These are phyloP conservation scores for Notodonta ziczac DNA, from an alignment of 2,888 invertebrate genomes.

Conservation along the genomic window DNA sequence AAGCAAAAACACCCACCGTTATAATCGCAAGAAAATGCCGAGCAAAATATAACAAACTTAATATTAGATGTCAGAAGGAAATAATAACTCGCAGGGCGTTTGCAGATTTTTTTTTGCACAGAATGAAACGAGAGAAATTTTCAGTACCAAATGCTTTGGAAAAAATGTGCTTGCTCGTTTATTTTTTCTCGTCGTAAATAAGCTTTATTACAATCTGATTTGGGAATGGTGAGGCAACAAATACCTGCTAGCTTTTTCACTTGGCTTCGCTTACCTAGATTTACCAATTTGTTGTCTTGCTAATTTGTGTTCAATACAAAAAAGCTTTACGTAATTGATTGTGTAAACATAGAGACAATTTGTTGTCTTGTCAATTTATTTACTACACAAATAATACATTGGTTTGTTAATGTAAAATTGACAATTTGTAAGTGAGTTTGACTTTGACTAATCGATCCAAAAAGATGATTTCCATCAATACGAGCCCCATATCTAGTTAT, in stretches of 20 bases:
- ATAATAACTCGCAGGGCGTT: constrained; percentile 5
- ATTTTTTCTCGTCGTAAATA: constrained; percentile 2
- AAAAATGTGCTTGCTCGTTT: constrained; percentile 1
- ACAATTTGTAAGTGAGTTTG: no score
- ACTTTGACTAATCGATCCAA: not conserved
- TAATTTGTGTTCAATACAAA: no score
- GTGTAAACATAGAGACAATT: no score
- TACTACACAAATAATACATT: no score
- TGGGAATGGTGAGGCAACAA: not conserved
- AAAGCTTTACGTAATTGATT: no score
- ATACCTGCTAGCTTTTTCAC: not conserved
- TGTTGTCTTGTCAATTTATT: no score
- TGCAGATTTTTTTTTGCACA: not conserved
- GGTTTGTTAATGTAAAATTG: no score
- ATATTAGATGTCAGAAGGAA: constrained; percentile 2
- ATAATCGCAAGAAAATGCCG: not conserved
- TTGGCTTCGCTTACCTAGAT: not conserved
- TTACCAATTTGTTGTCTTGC: no score
- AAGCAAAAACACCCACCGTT: not conserved
- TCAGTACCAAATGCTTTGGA: not conserved
- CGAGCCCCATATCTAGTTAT: not conserved
- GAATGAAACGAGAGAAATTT: constrained; percentile 3
- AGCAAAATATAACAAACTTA: not conserved
- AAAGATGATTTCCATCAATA: not conserved
- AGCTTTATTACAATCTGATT: constrained; percentile 2